Percentiles rank a stretch among this genome's conserved stretches.
Evolutionary conservation across 2,113 vertebrate species (phyloP).

Genomic region (Apeltes quadracus): DNA sequence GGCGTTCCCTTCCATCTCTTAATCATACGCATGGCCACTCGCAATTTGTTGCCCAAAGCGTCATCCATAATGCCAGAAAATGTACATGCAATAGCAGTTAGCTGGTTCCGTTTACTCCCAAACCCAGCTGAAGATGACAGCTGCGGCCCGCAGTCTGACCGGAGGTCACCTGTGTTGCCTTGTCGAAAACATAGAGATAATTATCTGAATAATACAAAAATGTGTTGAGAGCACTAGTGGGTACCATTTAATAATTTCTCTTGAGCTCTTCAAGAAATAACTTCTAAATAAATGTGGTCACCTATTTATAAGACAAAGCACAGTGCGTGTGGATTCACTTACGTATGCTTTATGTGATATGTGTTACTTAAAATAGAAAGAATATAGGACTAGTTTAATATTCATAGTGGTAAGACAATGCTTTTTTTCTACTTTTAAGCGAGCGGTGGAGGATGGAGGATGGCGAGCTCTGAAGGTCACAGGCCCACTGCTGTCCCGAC

Average conservation of each 20-base stretch:
- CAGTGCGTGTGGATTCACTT: not conserved
- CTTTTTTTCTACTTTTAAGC: too few species aligned
- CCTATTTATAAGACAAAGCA: not conserved
- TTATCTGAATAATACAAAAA: not conserved
- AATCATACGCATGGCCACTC: slow-evolving; percentile 28
- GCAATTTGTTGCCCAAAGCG: slow-evolving; percentile 35
- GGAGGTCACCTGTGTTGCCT: slow-evolving; percentile 20
- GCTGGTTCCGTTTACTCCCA: not conserved
- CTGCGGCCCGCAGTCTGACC: slow-evolving; percentile 13
- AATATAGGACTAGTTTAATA: not conserved
- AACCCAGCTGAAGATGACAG: slow-evolving; percentile 15
- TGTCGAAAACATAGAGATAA: slow-evolving; percentile 7
- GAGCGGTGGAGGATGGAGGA: not conserved
- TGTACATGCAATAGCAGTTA: slow-evolving; percentile 8
- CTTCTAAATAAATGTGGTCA: not conserved
- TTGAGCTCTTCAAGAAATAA: not conserved
- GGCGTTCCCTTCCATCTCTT: slow-evolving; percentile 8
- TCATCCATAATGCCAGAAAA: slow-evolving; percentile 22
- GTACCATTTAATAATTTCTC: not conserved
- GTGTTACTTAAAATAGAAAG: not conserved
- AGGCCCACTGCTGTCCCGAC: slow-evolving; percentile 37
- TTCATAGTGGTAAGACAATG: not conserved
- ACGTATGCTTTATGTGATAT: not conserved
- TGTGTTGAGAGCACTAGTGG: not conserved
- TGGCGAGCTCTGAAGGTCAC: slow-evolving; percentile 30